Evolutionary conservation across 2,888 invertebrate species (phyloP), one percentile per base, ranked within the genome.

Genomic region (Drosophila multiciliata): DNA sequence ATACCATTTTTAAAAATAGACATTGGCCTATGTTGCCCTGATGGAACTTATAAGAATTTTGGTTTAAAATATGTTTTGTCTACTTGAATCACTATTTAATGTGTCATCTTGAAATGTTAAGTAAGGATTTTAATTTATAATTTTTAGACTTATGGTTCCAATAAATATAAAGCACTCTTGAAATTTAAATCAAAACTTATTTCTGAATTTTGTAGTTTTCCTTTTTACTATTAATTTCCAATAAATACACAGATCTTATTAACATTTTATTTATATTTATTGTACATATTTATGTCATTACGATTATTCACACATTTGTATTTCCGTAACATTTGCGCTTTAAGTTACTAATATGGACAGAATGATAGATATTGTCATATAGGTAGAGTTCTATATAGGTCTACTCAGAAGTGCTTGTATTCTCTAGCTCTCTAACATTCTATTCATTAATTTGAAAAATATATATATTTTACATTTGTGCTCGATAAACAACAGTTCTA

Each of bases 261-360:
- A 82, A 82, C 80, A 77, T 74, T 82, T 83, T 83, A 78, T 83
- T 86, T 83, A 50, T 83, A 83, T 86, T 86, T 88, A 88, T 83
- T 88, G 72, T 88, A 89, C 78, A 82, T 80, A 82, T 74, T 75
- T 70, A 61, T 73, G 68, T 55, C 66, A 66, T 76, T 77, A 74
- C 69, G 71, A 52, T 61, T 75, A 69, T 52, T 63, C 59, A 65
- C 58, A 75, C 57, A 66, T 52, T 35, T 50, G 53, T 50, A 78
- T 64, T 57, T 74, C 54, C 66, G 38, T 64, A 59, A 79, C 58
- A 80, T 69, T 60, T 68, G 80, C 59, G 62, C 64, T 40, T 71
- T 69, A 75, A 70, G 61, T 33, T 67, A 57, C 79, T 85, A 80
- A 82, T 76, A 80, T 80, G 82, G 80, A 85, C 80, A 75, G 78